phyloP scores from a whole-genome alignment of 2,888 invertebrate species.

The Hirtodrosophila alboralis region DNA sequence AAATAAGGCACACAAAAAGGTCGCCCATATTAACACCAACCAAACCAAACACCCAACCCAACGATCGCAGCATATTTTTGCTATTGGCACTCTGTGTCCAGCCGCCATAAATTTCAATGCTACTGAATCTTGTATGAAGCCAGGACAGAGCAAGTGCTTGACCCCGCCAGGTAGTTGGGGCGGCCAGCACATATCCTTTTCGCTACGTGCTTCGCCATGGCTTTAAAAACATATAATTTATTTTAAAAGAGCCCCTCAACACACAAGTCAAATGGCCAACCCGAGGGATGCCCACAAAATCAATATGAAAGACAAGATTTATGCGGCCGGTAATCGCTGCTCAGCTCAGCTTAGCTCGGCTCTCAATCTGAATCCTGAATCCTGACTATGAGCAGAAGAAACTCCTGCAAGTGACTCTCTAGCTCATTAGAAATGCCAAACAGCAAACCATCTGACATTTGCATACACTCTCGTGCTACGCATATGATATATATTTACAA shows the following conservation, averaged over 20 bases:
- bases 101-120: slow-evolving; percentile 79
- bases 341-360: slow-evolving; percentile 51
- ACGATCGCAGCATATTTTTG: slow-evolving; percentile 59
- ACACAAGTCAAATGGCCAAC: slow-evolving; percentile 39
- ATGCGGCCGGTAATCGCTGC: slow-evolving; percentile 74
- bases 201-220: slow-evolving; percentile 60
- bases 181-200: slow-evolving; percentile 16
- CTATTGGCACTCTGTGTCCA: slow-evolving; percentile 69
- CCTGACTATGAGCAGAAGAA: too few species aligned
- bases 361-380: not conserved
- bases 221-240: slow-evolving; percentile 78
- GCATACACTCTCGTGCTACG: too few species aligned
- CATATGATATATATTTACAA: slow-evolving; percentile 14
- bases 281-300: slow-evolving; percentile 50
- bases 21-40: slow-evolving; percentile 66
- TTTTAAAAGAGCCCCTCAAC: slow-evolving; percentile 72
- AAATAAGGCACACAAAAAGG: slow-evolving; percentile 65
- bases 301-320: slow-evolving; percentile 71
- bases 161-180: slow-evolving; percentile 19
- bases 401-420: slow-evolving; percentile 39
- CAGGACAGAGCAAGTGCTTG: slow-evolving; percentile 24
- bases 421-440: slow-evolving; percentile 76
- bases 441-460: slow-evolving; percentile 77
- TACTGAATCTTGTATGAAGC: slow-evolving; percentile 74
- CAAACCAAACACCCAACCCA: not conserved